phyloP scores from a whole-genome alignment of 2,113 vertebrate genomes.

The Carassius auratus region DNA sequence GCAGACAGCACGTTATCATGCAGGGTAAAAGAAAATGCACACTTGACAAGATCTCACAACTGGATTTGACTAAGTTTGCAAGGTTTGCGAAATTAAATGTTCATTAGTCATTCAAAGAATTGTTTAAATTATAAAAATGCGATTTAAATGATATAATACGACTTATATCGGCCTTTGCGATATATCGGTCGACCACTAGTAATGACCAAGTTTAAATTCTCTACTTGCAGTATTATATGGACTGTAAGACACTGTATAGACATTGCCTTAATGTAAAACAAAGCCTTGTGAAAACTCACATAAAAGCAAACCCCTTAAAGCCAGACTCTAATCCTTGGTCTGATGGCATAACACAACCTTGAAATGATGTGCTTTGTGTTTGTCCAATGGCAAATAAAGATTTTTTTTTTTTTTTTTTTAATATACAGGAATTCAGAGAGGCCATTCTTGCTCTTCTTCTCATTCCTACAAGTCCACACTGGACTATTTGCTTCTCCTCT shows the following conservation, averaged over 20 bases:
- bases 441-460: slow-evolving; percentile 85
- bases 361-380: not conserved
- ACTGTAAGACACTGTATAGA: not conserved
- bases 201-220: slow-evolving; percentile 1
- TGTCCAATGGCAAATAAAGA: not conserved
- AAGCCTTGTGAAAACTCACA: not conserved
- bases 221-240: not conserved
- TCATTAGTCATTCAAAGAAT: no score
- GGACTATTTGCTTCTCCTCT: slow-evolving; percentile 78
- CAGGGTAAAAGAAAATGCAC: no score
- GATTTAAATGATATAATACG: no score
- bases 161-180: no score
- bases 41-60: no score
- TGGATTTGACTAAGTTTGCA: no score
- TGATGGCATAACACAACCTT: not conserved
- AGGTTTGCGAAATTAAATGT: no score
- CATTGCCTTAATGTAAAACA: not conserved
- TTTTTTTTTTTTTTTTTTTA: not conserved
- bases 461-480: slow-evolving; percentile 88
- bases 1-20: no score
- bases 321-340: not conserved
- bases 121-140: no score
- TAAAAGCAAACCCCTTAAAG: not conserved
- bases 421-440: slow-evolving; percentile 69
- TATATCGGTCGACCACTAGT: no score